A percentile compares a stretch with the other conserved stretches of the same genome.
These are phyloP conservation scores for Cepaea hortensis DNA, from an alignment of 2,888 invertebrate species.

Conservation along the genomic window DNA sequence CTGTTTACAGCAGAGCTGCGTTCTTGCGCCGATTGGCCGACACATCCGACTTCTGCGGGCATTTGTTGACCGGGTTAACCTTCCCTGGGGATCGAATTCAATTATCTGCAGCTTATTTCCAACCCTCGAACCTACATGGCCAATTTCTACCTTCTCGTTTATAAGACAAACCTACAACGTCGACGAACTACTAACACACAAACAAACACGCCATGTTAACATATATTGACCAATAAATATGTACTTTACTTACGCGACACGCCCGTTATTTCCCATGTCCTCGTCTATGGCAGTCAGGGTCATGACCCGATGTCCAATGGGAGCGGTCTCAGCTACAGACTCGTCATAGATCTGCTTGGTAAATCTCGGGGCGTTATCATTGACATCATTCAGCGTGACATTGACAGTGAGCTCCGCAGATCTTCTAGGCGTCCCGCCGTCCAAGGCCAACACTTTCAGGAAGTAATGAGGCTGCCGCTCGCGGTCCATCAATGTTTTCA, in stretches of 20 bases:
- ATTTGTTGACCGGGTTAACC: too few species aligned
- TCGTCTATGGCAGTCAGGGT: constrained; percentile 43
- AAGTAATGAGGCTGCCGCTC: constrained; percentile 44
- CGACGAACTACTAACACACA: too few species aligned
- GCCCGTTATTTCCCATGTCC: constrained; percentile 50
- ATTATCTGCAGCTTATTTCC: too few species aligned
- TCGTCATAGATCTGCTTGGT: constrained; percentile 42
- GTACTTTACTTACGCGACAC: constrained; percentile 33
- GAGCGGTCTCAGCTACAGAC: constrained; percentile 42
- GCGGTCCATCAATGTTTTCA: constrained; percentile 45
- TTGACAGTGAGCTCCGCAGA: constrained; percentile 50
- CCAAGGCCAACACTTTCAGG: constrained; percentile 46
- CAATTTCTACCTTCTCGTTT: too few species aligned
- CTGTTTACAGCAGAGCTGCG: too few species aligned
- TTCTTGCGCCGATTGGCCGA: too few species aligned
- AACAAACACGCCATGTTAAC: too few species aligned
- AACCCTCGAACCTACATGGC: too few species aligned
- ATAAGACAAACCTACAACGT: too few species aligned
- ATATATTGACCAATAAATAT: too few species aligned
- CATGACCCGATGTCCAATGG: constrained; percentile 19
- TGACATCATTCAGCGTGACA: constrained; percentile 51
- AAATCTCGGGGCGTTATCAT: constrained; percentile 52
- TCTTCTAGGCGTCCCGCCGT: constrained; percentile 44
- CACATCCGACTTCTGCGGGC: too few species aligned
- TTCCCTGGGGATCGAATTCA: too few species aligned